Base-by-base conservation (phyloP, 2,888 invertebrate genomes). In the Epiblema foenella region DNA sequence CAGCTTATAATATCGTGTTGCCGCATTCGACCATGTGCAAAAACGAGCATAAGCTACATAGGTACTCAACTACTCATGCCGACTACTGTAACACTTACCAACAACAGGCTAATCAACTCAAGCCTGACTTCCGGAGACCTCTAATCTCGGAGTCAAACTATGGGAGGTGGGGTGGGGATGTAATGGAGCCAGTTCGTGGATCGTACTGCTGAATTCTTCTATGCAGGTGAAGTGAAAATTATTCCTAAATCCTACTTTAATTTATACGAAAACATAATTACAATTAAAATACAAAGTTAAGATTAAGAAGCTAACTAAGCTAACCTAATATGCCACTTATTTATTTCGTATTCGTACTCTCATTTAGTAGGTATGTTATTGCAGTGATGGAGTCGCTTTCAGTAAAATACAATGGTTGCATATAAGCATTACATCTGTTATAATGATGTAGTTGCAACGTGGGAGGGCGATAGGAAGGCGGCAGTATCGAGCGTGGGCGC, bases 401-500 rank as follows among this genome's bases (percentile, higher is more conserved):
- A 68, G 33, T 60, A 11, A 39, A 59, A 60, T 60, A 54, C 46
- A 60, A 10, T 39, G 51, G 20, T 46, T 68, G 62, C 56, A 58
- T 52, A 57, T 69, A 69, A 59, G 39, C 39, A 59, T 51, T 42
- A 46, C 59, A 59, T 64, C 62, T 66, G 63, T 57, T 72, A 57
- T 69, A 71, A 64, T 68, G 66, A 82, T 86, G 87, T 86, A 89
- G 89, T 90, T 87, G 89, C 87, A 88, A 89, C 86, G 89, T 89
- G 88, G 91, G 91, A 89, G 90, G 92, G 90, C 86, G 91, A 82
- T 85, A 85, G 90, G 85, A 83, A 87, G 91, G 89, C 89, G 88
- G 88, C 88, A 87, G 88, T 92, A 93, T 93, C 89, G 93, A 92
- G 90, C 93, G 93, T 87, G 89, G 91, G 91, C 87, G 91, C 89